These are phyloP conservation scores for Megaustenia siamemsis DNA, from an alignment of 2,888 invertebrate species.

Conservation along the genomic window DNA sequence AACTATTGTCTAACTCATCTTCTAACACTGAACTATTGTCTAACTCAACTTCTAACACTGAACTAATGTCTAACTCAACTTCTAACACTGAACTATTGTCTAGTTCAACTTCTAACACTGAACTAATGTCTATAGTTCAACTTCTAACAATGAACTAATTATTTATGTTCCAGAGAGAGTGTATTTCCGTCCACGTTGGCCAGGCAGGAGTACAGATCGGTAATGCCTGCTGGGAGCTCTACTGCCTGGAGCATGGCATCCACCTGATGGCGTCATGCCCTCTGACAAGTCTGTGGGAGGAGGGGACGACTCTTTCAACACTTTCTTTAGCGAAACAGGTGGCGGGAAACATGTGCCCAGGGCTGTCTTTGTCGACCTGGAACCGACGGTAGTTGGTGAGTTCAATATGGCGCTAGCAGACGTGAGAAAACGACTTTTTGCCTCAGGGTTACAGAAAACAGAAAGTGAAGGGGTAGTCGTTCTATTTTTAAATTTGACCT, in stretches of 20 bases:
- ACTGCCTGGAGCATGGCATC: conserved; percentile 54
- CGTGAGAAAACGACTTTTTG: too few relatives aligned
- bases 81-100: too few relatives aligned
- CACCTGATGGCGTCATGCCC: conserved; percentile 51
- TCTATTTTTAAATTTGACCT: too few relatives aligned
- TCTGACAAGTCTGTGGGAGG: conserved; percentile 28
- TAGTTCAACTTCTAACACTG: too few relatives aligned
- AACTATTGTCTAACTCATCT: too few relatives aligned
- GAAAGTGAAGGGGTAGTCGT: too few relatives aligned
- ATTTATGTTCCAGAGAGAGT: conserved; percentile 47
- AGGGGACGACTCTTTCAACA: conserved; percentile 55
- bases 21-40: too few relatives aligned
- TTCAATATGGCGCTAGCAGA: too few relatives aligned
- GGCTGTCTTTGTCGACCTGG: conserved; percentile 94
- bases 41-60: too few relatives aligned
- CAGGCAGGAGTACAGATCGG: conserved; percentile 53
- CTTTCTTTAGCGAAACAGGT: conserved; percentile 86
- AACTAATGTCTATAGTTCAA: background rate
- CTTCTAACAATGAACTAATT: background rate
- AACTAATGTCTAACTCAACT: too few relatives aligned
- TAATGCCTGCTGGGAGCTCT: conserved; percentile 55
- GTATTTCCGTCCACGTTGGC: conserved; percentile 51
- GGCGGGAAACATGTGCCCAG: conserved; percentile 96
- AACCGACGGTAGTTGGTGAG: conserved; percentile 91
- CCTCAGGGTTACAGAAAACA: too few relatives aligned